A percentile compares a stretch with the other conserved stretches of the same genome.
phyloP scores from a whole-genome alignment of 1,140 invertebrate species.

The Asbolus verrucosus region DNA sequence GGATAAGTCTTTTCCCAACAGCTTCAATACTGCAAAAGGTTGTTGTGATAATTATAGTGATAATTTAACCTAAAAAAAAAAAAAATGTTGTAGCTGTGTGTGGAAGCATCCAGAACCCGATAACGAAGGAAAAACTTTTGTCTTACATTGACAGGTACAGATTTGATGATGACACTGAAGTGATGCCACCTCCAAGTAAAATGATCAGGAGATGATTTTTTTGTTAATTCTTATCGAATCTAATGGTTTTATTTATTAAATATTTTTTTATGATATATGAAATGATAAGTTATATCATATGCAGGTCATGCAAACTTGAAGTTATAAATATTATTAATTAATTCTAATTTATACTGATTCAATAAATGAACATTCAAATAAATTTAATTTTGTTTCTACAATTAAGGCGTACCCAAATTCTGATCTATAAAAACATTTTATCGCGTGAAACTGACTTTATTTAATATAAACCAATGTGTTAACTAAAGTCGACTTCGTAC shows the following conservation, averaged over 20 bases:
- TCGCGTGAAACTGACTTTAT: no score
- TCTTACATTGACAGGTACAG: constrained; percentile 77
- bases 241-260: constrained; percentile 36
- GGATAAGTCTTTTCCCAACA: constrained; percentile 98
- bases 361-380: no score
- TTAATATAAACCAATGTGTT: no score
- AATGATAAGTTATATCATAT: constrained; percentile 11
- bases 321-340: neutral
- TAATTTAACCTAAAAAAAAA: no score
- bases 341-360: neutral
- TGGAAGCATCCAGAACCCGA: constrained; percentile 79
- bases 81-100: constrained; percentile 78
- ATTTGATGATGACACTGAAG: constrained; percentile 72
- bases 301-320: neutral
- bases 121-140: constrained; percentile 84
- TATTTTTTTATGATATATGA: constrained; percentile 28
- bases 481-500: no score
- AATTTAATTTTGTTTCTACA: no score
- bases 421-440: no score
- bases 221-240: constrained; percentile 19
- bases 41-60: no score
- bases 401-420: no score
- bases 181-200: constrained; percentile 74
- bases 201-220: constrained; percentile 58
- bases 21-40: constrained; percentile 83